Evolutionary conservation across 37 sponge, comb jelly and placozoan species (phyloP).

Genomic region (Geodia barretti): DNA sequence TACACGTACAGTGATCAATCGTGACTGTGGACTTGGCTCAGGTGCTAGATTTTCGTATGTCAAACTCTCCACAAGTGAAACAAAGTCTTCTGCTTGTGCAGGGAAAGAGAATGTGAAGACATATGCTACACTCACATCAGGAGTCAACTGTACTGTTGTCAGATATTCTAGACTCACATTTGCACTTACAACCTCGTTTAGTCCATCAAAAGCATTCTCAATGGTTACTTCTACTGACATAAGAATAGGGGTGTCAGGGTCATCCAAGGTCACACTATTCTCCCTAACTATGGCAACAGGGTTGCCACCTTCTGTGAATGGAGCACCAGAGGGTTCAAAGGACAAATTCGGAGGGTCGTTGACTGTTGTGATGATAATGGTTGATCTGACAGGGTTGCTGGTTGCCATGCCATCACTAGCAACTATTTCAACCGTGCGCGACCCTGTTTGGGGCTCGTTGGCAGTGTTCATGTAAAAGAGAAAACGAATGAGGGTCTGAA

Average conservation of each 20-base stretch:
- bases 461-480: conserved; percentile 48
- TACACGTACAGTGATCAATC: conserved; percentile 31
- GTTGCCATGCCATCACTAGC: conserved; percentile 55
- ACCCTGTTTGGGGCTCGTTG: conserved; percentile 51
- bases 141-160: not conserved
- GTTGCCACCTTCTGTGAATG: conserved; percentile 42
- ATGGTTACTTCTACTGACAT: conserved; percentile 23
- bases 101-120: conserved; percentile 17
- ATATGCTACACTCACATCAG: not conserved
- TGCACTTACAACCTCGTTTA: conserved; percentile 9
- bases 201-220: conserved; percentile 21
- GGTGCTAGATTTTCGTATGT: conserved; percentile 54
- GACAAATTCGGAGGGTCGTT: conserved; percentile 62
- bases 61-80: conserved; percentile 19
- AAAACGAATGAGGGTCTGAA: conserved; percentile 36
- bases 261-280: conserved; percentile 19
- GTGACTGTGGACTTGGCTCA: conserved; percentile 24
- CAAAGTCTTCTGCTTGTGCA: conserved; percentile 20
- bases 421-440: conserved; percentile 37
- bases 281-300: conserved; percentile 30
- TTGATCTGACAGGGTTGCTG: conserved; percentile 20
- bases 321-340: not conserved
- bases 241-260: conserved; percentile 48
- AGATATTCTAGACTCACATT: conserved; percentile 1
- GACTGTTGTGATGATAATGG: conserved; percentile 23